These are phyloP conservation scores for Dendroctonus ponderosae DNA, from an alignment of 1,140 invertebrate species.

Conservation along the genomic window DNA sequence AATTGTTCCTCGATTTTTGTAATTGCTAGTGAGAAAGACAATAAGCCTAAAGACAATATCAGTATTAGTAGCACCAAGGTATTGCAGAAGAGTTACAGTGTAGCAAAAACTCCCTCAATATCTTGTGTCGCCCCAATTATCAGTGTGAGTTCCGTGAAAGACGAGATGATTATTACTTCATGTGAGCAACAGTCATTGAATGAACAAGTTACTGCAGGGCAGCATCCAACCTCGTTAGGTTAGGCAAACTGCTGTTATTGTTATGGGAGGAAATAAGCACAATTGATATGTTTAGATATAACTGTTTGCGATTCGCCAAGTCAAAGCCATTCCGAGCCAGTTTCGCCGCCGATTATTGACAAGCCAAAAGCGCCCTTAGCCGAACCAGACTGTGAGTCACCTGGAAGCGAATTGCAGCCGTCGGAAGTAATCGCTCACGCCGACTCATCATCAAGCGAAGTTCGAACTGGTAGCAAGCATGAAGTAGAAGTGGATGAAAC, in stretches of 20 bases:
- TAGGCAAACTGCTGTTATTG: background rate
- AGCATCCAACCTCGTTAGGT: background rate
- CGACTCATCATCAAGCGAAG: background rate
- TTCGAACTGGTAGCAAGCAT: background rate
- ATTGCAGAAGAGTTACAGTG: slow-evolving; percentile 47
- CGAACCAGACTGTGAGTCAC: slow-evolving; percentile 62
- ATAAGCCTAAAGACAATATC: slow-evolving; percentile 34
- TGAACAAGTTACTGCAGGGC: no score
- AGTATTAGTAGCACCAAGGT: slow-evolving; percentile 37
- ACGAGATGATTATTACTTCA: slow-evolving; percentile 49
- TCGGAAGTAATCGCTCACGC: slow-evolving; percentile 27
- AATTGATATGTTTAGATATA: slow-evolving; percentile 1
- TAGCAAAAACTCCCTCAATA: slow-evolving; percentile 49
- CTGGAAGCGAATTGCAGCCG: slow-evolving; percentile 53
- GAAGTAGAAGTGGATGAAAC: slow-evolving; percentile 48
- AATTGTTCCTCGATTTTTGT: slow-evolving; percentile 46
- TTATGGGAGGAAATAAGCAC: background rate
- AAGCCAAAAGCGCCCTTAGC: slow-evolving; percentile 58
- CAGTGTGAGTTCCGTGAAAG: slow-evolving; percentile 68
- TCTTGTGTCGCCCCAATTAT: slow-evolving; percentile 59
- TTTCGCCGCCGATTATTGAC: slow-evolving; percentile 4
- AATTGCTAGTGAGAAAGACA: slow-evolving; percentile 49
- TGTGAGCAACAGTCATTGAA: no score
- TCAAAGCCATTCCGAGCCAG: slow-evolving; percentile 17
- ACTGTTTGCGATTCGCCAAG: slow-evolving; percentile 7